Evolutionary conservation across 2,888 invertebrate genomes (phyloP), one percentile per base, ranked within the genome.

Genomic region (Heteromyza rotundicornis): DNA sequence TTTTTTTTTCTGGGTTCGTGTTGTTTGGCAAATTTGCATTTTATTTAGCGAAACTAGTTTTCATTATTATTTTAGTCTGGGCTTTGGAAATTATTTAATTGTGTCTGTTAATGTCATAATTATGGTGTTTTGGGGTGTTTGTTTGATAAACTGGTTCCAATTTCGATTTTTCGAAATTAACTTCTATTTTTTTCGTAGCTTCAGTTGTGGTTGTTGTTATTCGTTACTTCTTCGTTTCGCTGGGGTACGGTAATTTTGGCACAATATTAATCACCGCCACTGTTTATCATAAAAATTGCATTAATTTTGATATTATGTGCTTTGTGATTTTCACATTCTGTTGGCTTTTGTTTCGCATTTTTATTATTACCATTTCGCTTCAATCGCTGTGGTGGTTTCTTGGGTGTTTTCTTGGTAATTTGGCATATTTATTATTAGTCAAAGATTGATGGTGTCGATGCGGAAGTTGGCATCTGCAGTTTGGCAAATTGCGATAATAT

Each of bases 1-100:
- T 54, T 44, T 44, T 1, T 56, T 24, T 32, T 51, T 32, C 14
- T 32, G 7, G 32, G 36, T 51, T 57, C 14, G 17, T 50, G 35
- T 40, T 55, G 69, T 63, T 69, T 72, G 69, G 66, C 70, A 67
- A 67, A 74, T 75, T 73, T 70, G 68, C 70, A 73, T 73, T 70
- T 70, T 64, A 64, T 64, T 47, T 47, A 12, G 5, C 5, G 20
- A 19, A 20, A 47, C 20, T 47, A 19, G 17, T 47, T 19, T 47
- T 20, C 3, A 20, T 47, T 47, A 19, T 2, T 47, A 17, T 44
- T 55, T 55, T 16, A 23, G 22, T 32, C 32, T 24, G 27, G n/a
- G 17, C 49, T n/a, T 19, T 27, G 16, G 44, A 53, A 60, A 60
- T 60, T 59, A 59, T 57, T 67, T 68, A 68, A 68, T 68, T 64